A percentile compares a stretch with the other conserved stretches of the same genome.
phyloP scores from a whole-genome alignment of 2,888 invertebrate species.

The Meiosimyza decipiens region DNA sequence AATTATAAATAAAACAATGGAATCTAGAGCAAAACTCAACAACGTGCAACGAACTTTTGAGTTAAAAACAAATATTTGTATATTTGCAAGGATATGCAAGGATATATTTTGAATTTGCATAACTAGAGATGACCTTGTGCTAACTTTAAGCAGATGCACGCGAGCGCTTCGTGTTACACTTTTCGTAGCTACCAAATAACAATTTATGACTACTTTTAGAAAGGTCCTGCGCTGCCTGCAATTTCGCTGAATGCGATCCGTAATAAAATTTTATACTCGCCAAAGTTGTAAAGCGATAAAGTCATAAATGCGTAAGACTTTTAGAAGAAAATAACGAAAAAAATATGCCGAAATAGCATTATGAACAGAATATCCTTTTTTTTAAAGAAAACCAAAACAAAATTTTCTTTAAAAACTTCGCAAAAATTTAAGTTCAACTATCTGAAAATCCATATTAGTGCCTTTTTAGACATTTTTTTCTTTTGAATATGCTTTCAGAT shows the following conservation, averaged over 20 bases:
- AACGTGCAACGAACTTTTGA: background rate
- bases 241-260: slow-evolving; percentile 36
- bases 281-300: slow-evolving; percentile 55
- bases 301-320: slow-evolving; percentile 54
- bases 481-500: slow-evolving; percentile 6
- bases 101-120: background rate
- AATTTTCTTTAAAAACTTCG: background rate
- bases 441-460: background rate
- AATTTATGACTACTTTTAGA: slow-evolving; percentile 38
- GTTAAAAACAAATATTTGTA: slow-evolving; percentile 35
- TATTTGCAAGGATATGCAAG: slow-evolving; percentile 28
- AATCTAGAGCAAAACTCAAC: slow-evolving; percentile 39
- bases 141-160: background rate
- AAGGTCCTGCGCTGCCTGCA: background rate
- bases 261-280: slow-evolving; percentile 53
- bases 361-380: background rate
- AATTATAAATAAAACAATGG: slow-evolving; percentile 30
- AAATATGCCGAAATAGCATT: background rate
- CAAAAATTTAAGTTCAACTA: background rate
- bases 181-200: slow-evolving; percentile 55
- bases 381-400: background rate
- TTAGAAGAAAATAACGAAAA: slow-evolving; percentile 33
- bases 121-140: background rate
- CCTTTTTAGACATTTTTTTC: background rate
- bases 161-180: slow-evolving; percentile 47